Evolutionary conservation across 2,113 vertebrate genomes (phyloP).

Genomic region (Caloenas nicobarica): DNA sequence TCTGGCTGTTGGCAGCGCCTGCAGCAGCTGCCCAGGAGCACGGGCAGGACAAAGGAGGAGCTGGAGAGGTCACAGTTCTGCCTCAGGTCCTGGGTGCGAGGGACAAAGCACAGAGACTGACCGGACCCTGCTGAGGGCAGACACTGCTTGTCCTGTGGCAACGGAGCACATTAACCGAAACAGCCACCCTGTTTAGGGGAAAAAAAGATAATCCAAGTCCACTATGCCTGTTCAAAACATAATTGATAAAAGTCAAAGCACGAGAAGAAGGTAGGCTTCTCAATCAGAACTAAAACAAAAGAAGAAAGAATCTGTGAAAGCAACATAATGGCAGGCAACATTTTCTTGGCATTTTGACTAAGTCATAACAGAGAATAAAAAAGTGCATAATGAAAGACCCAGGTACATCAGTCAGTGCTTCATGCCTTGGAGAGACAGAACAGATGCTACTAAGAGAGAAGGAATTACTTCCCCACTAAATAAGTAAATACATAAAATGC

Average conservation of each 20-base stretch:
- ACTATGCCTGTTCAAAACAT: background rate
- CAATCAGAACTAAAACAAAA: background rate
- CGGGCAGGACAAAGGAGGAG: background rate
- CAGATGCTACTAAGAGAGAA: background rate
- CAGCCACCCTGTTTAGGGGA: background rate
- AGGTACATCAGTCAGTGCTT: background rate
- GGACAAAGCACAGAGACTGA: background rate
- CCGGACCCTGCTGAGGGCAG: background rate
- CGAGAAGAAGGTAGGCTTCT: background rate
- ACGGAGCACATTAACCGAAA: background rate
- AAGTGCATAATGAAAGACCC: background rate
- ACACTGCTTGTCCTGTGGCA: background rate
- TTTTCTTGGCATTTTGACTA: background rate
- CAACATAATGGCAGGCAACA: background rate
- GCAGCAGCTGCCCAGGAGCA: background rate
- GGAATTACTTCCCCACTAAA: background rate
- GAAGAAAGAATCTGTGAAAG: background rate
- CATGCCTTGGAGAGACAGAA: background rate
- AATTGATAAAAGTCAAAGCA: background rate
- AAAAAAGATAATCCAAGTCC: accelerated
- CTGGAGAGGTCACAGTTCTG: background rate
- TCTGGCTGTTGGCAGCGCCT: background rate
- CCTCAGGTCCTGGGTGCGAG: background rate
- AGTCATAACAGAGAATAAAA: background rate
- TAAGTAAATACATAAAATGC: background rate